Base-by-base conservation (phyloP, 2,888 invertebrate species). In the Orthonevra nobilis region DNA sequence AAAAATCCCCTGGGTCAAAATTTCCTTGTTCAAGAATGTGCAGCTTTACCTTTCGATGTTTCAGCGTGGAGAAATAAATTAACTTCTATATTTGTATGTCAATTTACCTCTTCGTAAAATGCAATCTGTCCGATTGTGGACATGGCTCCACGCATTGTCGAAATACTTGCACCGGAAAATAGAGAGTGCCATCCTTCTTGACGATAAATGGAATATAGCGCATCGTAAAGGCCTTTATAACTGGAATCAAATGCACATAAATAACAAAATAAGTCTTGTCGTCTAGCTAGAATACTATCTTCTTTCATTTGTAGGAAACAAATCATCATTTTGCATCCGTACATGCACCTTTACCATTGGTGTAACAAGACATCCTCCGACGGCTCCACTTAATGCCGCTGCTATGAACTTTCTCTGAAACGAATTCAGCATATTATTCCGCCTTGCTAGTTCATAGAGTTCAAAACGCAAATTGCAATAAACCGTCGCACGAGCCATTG, bases 31-130 rank as follows among this genome's bases (percentile, higher is more conserved):
- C n/a, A 10, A 52, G 17, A 1, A 64, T 50, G 3, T 9, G 2
- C 20, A 9, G 5, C 12, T 64, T 64, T 3, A 30, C 9, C 52
- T 64, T 10, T 10, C n/a, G n/a, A n/a, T n/a, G n/a, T n/a, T n/a
- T n/a, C n/a, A n/a, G 42, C 46, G n/a, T 1, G 0, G 10, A 32
- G 3, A 2, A 10, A 15, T 12, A 0, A 9, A 6, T 3, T 40
- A 30, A 30, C 2, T 30, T n/a, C 9, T 10, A 10, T 7, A 14
- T 1, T 19, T 2, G 1, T 14, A 3, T n/a, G 15, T 12, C 32
- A n/a, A n/a, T n/a, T 48, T 10, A 79, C 81, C 58, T 81, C 66
- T 15, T 77, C 72, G 28, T 79, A 81, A 7, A 81, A 20, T 1
- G 75, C 44, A 4, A 81, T 34, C 40, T 82, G 77, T 1, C 70